Base-by-base conservation (phyloP, 2,888 invertebrate species). In the Heteropelma amictum region DNA sequence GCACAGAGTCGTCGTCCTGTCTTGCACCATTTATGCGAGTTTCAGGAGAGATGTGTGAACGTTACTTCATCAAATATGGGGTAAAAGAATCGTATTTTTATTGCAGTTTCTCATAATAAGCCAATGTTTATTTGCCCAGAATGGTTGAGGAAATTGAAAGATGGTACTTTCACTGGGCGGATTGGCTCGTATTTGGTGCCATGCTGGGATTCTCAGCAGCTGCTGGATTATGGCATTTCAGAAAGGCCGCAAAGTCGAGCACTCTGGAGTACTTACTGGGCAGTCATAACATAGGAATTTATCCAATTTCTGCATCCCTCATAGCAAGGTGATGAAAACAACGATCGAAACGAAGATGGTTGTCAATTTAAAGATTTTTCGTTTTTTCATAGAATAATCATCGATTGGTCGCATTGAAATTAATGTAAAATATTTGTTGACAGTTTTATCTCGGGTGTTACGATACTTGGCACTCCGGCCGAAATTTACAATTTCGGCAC, bases 401-500 rank as follows among this genome's bases (percentile, higher is more conserved):
- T 42, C n/a, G 1, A 58, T 38, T 30, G 17, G 8, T 45, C 10
- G 7, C 5, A 35, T 47, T 10, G 3, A 8, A n/a, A 42, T 26
- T 17, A 4, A 60, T 28, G 17, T 21, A 5, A 42, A 14, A 28
- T 54, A 28, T 6, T 28, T 65, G 53, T 71, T 71, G 87, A 64
- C 87, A 96, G 96, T 87, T 96, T 96, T 86, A 93, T 97, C 84
- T 96, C 96, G 10, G 96, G 96, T 60, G 95, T 97, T 56, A 96
- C 96, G 60, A 94, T 97, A 79, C 90, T 97, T 79, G 97, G 97
- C 28, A 96, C 95, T 3, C 96, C 96, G 5, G 93, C 96, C 0
- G 96, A 97, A 90, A 94, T 96, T 86, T 97, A 96, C 90, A 94
- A 94, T 89, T 96, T 93, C 85, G 97, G 97, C 26, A 93, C 95